phyloP scores from a whole-genome alignment of 2,797 vertebrate genomes.

The Microctenopoma lineatum region DNA sequence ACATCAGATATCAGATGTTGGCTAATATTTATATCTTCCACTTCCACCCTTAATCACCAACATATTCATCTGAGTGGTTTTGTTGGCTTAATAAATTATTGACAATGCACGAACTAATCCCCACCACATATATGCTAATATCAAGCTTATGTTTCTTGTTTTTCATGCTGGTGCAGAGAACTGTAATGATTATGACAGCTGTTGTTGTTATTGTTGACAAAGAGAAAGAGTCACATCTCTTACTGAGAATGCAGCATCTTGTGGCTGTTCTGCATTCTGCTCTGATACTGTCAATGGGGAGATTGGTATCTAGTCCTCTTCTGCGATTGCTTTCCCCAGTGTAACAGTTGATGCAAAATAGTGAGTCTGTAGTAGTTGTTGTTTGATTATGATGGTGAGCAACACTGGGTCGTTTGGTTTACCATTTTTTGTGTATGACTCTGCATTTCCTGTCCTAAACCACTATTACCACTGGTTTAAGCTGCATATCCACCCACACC shows the following conservation, averaged over 20 bases:
- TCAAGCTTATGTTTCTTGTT: conserved; percentile 27
- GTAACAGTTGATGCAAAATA: conserved; percentile 41
- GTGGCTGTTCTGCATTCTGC: conserved; percentile 53
- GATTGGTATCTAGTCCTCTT: conserved; percentile 44
- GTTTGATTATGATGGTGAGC: conserved; percentile 28
- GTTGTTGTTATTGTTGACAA: conserved; percentile 47
- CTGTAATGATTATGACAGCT: conserved; percentile 52
- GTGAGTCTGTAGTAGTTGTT: conserved; percentile 30
- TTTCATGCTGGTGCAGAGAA: conserved; percentile 33
- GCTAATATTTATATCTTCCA: not conserved
- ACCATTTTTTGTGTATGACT: conserved; percentile 16
- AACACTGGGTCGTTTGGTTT: conserved; percentile 31
- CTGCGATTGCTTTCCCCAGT: conserved; percentile 26
- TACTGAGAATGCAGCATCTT: conserved; percentile 50
- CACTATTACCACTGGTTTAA: not conserved
- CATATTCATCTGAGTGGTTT: conserved; percentile 22
- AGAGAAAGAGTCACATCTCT: conserved; percentile 46
- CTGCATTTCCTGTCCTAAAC: conserved; percentile 9
- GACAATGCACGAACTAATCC: conserved; percentile 22
- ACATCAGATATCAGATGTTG: not conserved
- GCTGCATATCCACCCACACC: not conserved
- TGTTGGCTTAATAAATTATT: conserved; percentile 3
- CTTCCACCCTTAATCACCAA: not conserved
- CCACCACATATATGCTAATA: not conserved
- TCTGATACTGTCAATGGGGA: conserved; percentile 44